These are phyloP conservation scores for Dolichomitus sp. DNA, from an alignment of 2,888 invertebrate species.

Conservation along the genomic window DNA sequence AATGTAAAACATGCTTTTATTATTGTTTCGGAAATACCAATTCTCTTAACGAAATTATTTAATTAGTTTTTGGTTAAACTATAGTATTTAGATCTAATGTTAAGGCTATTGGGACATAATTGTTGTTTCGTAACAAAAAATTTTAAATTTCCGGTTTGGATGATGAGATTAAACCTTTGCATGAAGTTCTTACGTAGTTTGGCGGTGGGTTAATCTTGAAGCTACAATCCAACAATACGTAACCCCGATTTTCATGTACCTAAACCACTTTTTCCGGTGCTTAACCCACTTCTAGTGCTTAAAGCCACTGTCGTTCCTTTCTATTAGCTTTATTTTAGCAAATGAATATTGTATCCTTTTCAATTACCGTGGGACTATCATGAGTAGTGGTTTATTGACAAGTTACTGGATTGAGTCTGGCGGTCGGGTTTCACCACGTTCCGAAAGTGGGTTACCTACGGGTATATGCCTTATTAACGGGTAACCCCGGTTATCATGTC, in stretches of 20 bases:
- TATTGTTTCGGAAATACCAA: neutral
- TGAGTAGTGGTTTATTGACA: neutral
- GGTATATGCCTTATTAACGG: neutral
- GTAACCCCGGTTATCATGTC: neutral
- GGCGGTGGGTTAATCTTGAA: slow-evolving; percentile 13
- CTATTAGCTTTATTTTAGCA: neutral
- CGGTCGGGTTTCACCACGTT: neutral
- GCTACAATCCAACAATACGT: neutral
- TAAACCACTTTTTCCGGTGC: neutral
- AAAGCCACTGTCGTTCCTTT: neutral
- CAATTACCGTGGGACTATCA: neutral
- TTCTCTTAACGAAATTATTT: neutral
- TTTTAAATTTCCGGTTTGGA: neutral
- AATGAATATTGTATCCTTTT: neutral
- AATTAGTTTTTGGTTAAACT: neutral
- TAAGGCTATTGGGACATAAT: neutral
- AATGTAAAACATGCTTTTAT: neutral
- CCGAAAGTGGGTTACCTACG: neutral
- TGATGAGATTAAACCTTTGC: neutral
- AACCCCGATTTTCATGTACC: neutral
- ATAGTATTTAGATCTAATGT: neutral
- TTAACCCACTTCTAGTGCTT: neutral
- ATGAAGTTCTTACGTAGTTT: neutral
- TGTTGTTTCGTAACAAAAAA: neutral
- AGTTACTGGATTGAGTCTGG: neutral